phyloP scores from a whole-genome alignment of 2,113 vertebrate genomes.

The Pomatostomus ruficeps region DNA sequence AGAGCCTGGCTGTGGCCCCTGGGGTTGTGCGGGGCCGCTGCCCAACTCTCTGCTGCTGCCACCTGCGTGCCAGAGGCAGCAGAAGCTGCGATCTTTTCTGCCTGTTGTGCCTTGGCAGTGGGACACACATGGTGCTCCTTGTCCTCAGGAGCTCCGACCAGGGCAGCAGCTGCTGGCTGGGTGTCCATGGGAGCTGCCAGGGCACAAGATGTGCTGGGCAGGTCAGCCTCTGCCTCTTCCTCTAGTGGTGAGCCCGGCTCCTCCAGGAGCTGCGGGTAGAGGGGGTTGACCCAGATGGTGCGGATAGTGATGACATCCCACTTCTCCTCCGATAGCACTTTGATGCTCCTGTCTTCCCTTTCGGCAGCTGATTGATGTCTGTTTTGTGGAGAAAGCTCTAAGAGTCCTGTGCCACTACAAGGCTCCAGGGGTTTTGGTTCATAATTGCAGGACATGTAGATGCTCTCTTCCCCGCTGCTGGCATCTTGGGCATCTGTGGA shows the following conservation, averaged over 20 bases:
- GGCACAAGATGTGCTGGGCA: background rate
- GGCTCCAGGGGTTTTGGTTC: background rate
- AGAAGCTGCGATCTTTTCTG: background rate
- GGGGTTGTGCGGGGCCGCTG: background rate
- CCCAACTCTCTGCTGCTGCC: background rate
- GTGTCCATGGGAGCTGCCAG: too few relatives aligned
- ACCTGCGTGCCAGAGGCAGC: background rate
- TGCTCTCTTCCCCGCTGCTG: background rate
- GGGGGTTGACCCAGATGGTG: background rate
- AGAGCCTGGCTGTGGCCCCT: background rate
- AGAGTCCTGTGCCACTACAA: too few relatives aligned
- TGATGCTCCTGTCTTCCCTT: fast-evolving
- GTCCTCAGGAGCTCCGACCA: too few relatives aligned
- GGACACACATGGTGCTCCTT: background rate
- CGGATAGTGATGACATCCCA: background rate
- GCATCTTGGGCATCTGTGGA: background rate
- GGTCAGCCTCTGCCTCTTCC: background rate
- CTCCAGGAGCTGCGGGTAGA: background rate
- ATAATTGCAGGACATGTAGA: fast-evolving
- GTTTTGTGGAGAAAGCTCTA: fast-evolving
- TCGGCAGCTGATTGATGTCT: background rate
- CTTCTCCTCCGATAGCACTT: too few relatives aligned
- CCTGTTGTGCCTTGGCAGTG: background rate
- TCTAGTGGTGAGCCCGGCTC: fast-evolving
- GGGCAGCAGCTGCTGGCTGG: background rate